Base-by-base conservation (phyloP, 2,113 vertebrate species). In the Carassius gibelio region DNA sequence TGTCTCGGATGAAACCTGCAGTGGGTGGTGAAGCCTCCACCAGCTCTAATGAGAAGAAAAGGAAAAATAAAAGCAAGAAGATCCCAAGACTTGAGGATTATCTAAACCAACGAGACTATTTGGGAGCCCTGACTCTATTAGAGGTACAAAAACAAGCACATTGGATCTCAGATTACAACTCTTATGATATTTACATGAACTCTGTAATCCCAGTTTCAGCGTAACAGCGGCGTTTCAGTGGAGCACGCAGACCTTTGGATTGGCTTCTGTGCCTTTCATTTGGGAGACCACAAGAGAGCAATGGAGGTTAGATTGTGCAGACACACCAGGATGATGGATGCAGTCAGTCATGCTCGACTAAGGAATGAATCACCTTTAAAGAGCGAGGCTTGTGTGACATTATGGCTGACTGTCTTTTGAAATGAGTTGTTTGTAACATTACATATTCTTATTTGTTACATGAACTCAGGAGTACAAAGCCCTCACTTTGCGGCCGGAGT, bases 1-100 rank as follows among this genome's bases (percentile, higher is more conserved):
- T 99, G 34, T 99, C 98, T 26, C 94, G 98, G 10, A 93, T 96
- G 85, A 99, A 98, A 82, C 98, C 98, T 21, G 98, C 97, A 0
- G 94, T 99, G 5, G 95, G 93, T 21, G 93, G 91, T 85, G 94
- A 96, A 80, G 82, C 91, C 1, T 91, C 91, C 4, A 52, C 11
- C 11, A 90, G 87, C 71, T 89, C 92, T 61, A 89, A 86, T 66
- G 94, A 95, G 59, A 94, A 94, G 68, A 94, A 97, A 88, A 95
- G 93, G 81, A 97, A 94, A 89, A 98, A 95, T 91, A 97, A 96
- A 87, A 95, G 92, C 1, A 97, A 95, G 87, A 96, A 95, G 88
- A 92, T 95, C 38, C 97, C 97, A 0, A 92, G 94, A 23, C 86
- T 98, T 75, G 97, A 98, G 74, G 98, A 99, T 61, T 96, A 97